Evolutionary conservation across 1,140 invertebrate genomes (phyloP).

Genomic region (Heliothis subflexa): DNA sequence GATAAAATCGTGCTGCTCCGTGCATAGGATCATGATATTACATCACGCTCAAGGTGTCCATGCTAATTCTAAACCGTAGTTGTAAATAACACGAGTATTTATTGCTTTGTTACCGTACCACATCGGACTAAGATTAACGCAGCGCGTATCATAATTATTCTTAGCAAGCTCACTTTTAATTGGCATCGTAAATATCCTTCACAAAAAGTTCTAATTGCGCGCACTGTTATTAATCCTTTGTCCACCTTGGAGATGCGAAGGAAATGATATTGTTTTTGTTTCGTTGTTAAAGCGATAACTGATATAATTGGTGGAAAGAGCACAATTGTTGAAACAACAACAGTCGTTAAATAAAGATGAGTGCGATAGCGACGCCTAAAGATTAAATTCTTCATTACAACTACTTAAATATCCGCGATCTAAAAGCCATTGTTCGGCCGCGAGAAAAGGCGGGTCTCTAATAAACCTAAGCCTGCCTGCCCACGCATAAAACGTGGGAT

Average conservation of each 20-base stretch:
- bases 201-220: conserved; percentile 31
- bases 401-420: conserved; percentile 2
- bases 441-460: conserved; percentile 9
- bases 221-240: conserved; percentile 36
- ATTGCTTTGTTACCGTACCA: conserved; percentile 40
- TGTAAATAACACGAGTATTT: conserved; percentile 34
- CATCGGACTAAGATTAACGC: conserved; percentile 32
- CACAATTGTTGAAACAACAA: background rate
- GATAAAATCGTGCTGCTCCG: conserved; percentile 17
- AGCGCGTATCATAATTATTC: conserved; percentile 32
- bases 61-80: conserved; percentile 22
- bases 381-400: conserved; percentile 23
- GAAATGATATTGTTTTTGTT: conserved; percentile 14
- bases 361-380: background rate
- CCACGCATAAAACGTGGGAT: conserved; percentile 25
- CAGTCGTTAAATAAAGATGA: background rate
- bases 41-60: conserved; percentile 26
- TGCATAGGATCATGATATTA: conserved; percentile 6
- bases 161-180: conserved; percentile 30
- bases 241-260: conserved; percentile 9
- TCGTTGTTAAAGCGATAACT: conserved; percentile 9
- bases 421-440: background rate
- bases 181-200: conserved; percentile 38
- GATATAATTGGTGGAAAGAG: conserved; percentile 27
- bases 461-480: conserved; percentile 7